Evolutionary conservation across 2,888 invertebrate species (phyloP).

Genomic region (Hymenopus coronatus): DNA sequence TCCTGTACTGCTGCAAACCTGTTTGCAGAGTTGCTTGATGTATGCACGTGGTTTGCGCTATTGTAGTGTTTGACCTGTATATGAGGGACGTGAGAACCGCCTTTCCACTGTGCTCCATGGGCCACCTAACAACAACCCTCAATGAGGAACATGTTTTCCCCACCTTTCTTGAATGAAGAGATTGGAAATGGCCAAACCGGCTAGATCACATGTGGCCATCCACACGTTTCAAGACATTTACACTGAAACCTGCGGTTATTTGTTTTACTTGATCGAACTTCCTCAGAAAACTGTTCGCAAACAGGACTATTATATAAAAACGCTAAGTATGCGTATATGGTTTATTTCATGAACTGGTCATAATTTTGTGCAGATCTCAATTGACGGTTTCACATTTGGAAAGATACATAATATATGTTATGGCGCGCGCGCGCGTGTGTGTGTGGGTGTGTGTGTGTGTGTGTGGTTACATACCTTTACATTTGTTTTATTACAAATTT

Average conservation of each 20-base stretch:
- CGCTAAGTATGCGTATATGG: too few relatives aligned
- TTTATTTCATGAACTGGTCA: too few relatives aligned
- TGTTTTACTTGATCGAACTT: background rate
- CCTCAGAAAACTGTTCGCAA: background rate
- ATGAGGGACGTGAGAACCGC: background rate
- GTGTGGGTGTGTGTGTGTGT: too few relatives aligned
- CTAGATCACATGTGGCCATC: background rate
- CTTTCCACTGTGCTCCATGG: background rate
- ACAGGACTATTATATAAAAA: background rate
- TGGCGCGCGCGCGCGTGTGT: too few relatives aligned
- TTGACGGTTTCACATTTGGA: too few relatives aligned
- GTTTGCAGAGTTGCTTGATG: slow-evolving; percentile 10
- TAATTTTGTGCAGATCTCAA: too few relatives aligned
- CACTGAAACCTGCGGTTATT: background rate
- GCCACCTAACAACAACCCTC: background rate
- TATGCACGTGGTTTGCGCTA: background rate
- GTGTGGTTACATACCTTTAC: too few relatives aligned
- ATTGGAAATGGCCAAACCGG: background rate
- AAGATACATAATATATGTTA: too few relatives aligned
- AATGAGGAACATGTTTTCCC: background rate
- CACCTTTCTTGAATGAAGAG: too few relatives aligned
- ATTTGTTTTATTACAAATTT: too few relatives aligned
- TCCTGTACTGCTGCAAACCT: background rate
- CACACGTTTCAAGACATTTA: background rate
- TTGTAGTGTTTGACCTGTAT: background rate